Evolutionary conservation across 2,888 invertebrate genomes (phyloP).

Genomic region (Campoletis raptor): DNA sequence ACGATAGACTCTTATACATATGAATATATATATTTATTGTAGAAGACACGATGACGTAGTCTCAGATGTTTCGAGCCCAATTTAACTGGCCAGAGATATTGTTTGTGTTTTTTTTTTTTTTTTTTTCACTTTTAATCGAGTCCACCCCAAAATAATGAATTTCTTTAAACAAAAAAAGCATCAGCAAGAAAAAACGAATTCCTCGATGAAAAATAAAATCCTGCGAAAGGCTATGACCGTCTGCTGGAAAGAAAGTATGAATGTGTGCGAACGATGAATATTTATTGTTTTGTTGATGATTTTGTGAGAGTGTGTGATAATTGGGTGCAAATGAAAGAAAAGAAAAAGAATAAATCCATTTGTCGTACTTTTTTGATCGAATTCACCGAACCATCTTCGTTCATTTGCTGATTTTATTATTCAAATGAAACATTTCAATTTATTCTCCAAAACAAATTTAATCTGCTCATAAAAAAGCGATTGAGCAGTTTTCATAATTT

Average conservation of each 20-base stretch:
- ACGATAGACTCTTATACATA: conserved; percentile 59
- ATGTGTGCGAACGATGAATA: conserved; percentile 62
- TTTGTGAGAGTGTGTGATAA: conserved; percentile 20
- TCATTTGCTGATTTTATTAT: neutral
- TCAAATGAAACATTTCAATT: neutral
- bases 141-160: conserved; percentile 12
- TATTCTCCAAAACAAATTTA: neutral
- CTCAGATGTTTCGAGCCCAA: conserved; percentile 47
- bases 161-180: neutral
- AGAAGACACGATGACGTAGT: conserved; percentile 53
- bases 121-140: conserved; percentile 43
- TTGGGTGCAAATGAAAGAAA: conserved; percentile 17
- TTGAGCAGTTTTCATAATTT: too few relatives aligned
- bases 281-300: conserved; percentile 60
- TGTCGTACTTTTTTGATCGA: conserved; percentile 18
- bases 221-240: conserved; percentile 61
- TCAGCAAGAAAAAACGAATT: neutral
- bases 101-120: neutral
- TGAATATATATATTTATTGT: conserved; percentile 68
- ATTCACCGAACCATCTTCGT: conserved; percentile 26
- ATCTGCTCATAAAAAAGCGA: too few relatives aligned
- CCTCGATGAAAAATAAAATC: conserved; percentile 18
- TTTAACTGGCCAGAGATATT: conserved; percentile 45
- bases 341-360: neutral
- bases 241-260: conserved; percentile 58